A percentile compares a stretch with the other conserved stretches of the same genome.
phyloP scores from a whole-genome alignment of 1,140 invertebrate species.

The Steinernema khuongi region DNA sequence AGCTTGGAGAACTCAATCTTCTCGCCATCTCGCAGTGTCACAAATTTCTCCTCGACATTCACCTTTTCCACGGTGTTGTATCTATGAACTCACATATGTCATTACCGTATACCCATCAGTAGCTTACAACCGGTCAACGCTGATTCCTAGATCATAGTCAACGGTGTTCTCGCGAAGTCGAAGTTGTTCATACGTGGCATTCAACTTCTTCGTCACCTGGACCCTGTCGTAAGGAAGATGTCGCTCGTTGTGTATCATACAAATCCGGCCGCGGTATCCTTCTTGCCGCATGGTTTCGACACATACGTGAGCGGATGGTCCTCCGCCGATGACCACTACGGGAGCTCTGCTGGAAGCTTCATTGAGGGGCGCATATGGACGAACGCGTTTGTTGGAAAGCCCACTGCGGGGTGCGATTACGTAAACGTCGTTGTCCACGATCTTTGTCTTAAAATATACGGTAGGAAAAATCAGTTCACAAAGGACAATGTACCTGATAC shows the following conservation, averaged over 20 bases:
- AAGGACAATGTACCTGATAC: conserved; percentile 66
- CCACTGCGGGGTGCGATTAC: conserved; percentile 52
- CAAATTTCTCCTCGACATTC: conserved; percentile 17
- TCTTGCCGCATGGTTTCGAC: conserved; percentile 60
- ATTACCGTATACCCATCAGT: not conserved
- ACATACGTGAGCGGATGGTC: conserved; percentile 59
- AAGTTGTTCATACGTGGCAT: conserved; percentile 24
- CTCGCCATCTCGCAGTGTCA: conserved; percentile 23
- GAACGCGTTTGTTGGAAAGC: conserved; percentile 32
- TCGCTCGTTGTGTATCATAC: conserved; percentile 58
- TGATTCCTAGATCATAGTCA: too few relatives aligned
- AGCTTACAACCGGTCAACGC: conserved; percentile 23
- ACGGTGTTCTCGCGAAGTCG: conserved; percentile 23
- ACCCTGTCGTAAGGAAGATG: conserved; percentile 60
- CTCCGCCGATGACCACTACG: conserved; percentile 59
- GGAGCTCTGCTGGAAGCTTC: conserved; percentile 50
- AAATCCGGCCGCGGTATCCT: conserved; percentile 58
- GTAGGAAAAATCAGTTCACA: conserved; percentile 25
- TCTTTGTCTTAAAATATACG: conserved; percentile 27
- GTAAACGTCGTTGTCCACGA: conserved; percentile 50
- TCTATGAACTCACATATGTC: not conserved
- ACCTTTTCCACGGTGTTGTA: conserved; percentile 18
- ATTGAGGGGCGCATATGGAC: conserved; percentile 45
- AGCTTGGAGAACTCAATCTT: conserved; percentile 28
- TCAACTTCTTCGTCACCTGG: conserved; percentile 26